Evolutionary conservation across 2,797 vertebrate genomes (phyloP), one percentile per base, ranked within the genome.

Genomic region (Gymnoscopelus microlampas): DNA sequence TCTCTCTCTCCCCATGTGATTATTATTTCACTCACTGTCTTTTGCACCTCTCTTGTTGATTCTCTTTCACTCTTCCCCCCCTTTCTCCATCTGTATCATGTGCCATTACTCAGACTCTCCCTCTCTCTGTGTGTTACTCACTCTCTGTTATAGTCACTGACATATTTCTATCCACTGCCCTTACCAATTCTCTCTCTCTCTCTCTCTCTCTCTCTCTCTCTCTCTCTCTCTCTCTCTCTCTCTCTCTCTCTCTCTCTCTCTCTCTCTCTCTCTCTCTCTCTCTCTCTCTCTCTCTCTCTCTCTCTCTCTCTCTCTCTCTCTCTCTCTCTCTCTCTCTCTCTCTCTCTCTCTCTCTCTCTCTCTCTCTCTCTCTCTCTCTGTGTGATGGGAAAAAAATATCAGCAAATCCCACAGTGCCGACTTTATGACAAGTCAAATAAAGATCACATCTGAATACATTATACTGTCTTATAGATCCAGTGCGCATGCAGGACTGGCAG

Each of bases 311-410:
- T 9, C 39, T 15, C 8, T 10, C 11, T 29, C 19, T 23, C 15
- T 65, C 49, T 32, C 15, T 53, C 63, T 61, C 13, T 32, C n/a
- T n/a, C 26, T 1, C 5, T 59, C 47, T 60, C 39, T 14, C 56
- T 58, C 55, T 63, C 59, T 2, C 1, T 62, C 47, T 24, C 39
- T 5, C 11, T 13, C 10, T 11, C 0, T 63, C 35, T 65, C 51
- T 53, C n/a, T 53, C n/a, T 53, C 32, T 23, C 8, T 63, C 24
- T 12, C 53, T 9, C 44, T 0, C 4, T 4, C 23, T 29, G 5
- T 58, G 12, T 35, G 49, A 63, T 24, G 49, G 1, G 44, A 11
- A 44, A 39, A 4, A 13, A 73, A 73, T 73, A 63, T 70, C 70
- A 70, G 15, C 9, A 19, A 66, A 53, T 8, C 51, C 55, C 62